Percentiles rank a stretch among this genome's conserved stretches.
Evolutionary conservation across 2,113 vertebrate genomes (phyloP).

Genomic region (Vulpes vulpes): DNA sequence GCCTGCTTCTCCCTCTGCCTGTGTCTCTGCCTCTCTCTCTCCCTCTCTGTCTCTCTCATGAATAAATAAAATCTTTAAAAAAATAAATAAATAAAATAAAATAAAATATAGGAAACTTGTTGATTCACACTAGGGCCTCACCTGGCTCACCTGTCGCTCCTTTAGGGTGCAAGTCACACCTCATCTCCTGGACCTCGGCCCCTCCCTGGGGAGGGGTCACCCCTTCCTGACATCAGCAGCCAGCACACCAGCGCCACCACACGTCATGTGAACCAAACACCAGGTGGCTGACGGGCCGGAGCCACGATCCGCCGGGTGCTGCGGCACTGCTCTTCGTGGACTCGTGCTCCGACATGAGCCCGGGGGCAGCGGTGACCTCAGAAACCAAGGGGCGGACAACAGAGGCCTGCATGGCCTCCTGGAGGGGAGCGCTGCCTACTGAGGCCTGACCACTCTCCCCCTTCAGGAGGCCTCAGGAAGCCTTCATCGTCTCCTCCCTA

Average conservation of each 20-base stretch:
- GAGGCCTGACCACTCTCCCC: background rate
- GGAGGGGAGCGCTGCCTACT: background rate
- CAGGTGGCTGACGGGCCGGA: background rate
- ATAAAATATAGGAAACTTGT: background rate
- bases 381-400: background rate
- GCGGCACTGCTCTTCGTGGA: too few relatives aligned
- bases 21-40: too few relatives aligned
- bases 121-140: too few relatives aligned
- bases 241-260: background rate
- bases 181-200: background rate
- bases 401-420: background rate
- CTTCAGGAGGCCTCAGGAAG: background rate
- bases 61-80: too few relatives aligned
- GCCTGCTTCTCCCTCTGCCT: too few relatives aligned
- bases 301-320: background rate
- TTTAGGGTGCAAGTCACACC: background rate
- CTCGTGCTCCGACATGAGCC: background rate
- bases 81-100: too few relatives aligned
- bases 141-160: too few relatives aligned
- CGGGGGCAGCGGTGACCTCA: background rate
- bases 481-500: rapidly evolving
- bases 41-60: too few relatives aligned
- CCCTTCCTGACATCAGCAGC: too few relatives aligned
- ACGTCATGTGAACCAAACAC: rapidly evolving
- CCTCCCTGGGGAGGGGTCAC: background rate